Percentiles rank a stretch among this genome's conserved stretches.
These are phyloP conservation scores for Solenopsis fugax DNA, from an alignment of 1,140 invertebrate genomes.

Conservation along the genomic window DNA sequence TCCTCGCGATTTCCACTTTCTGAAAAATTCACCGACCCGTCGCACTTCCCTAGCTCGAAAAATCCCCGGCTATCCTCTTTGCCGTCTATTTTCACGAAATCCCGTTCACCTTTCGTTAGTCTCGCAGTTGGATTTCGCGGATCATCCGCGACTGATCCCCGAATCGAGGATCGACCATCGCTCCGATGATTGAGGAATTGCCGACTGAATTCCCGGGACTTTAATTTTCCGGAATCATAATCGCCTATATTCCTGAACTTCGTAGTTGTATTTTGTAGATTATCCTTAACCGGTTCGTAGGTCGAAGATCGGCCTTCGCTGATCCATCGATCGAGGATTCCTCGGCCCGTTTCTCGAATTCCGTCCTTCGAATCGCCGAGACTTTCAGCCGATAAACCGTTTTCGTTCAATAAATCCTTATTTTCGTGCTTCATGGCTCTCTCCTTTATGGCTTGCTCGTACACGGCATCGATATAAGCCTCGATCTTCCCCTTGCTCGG, in stretches of 20 bases:
- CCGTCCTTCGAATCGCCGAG: neutral
- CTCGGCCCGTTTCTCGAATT: neutral
- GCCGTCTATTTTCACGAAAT: neutral
- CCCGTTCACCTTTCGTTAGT: constrained; percentile 1
- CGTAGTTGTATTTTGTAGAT: neutral
- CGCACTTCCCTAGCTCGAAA: neutral
- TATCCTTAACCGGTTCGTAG: neutral
- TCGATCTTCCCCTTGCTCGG: constrained; percentile 11
- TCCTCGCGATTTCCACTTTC: neutral
- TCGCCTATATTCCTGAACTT: neutral
- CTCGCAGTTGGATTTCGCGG: neutral
- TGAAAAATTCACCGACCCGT: constrained; percentile 6
- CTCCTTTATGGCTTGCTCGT: neutral
- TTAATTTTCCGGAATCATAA: neutral
- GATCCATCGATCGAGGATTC: neutral
- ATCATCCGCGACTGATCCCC: neutral
- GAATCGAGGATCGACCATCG: neutral
- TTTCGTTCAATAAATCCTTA: constrained; percentile 1
- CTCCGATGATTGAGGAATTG: neutral
- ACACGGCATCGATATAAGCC: constrained; percentile 13
- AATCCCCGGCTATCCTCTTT: constrained; percentile 25
- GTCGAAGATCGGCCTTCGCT: neutral
- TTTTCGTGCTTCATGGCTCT: constrained; percentile 13
- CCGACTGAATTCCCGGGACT: neutral
- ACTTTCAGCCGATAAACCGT: neutral